These are phyloP conservation scores for Ondatra zibethicus DNA, from an alignment of 2,113 vertebrate genomes.

Conservation along the genomic window DNA sequence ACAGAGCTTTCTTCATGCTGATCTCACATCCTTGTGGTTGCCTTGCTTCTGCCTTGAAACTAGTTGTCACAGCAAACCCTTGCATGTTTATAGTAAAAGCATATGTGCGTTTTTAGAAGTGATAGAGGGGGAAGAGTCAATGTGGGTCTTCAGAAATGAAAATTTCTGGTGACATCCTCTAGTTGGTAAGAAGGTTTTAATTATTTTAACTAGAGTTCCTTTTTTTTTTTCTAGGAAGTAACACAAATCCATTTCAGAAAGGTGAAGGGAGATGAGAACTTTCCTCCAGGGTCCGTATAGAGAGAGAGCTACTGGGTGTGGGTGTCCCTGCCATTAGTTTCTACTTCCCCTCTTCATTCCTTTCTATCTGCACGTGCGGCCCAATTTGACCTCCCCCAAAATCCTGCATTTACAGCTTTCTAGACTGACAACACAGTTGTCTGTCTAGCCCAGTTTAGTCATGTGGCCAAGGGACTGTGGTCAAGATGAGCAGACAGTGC, in stretches of 20 bases:
- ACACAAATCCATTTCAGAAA: constrained; percentile 39
- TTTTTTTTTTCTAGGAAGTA: constrained; percentile 18
- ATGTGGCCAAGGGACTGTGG: not conserved
- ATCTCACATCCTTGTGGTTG: not conserved
- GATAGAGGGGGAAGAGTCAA: constrained; percentile 6
- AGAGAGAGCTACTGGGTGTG: not conserved
- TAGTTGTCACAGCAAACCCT: not conserved
- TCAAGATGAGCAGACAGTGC: not conserved
- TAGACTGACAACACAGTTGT: not conserved
- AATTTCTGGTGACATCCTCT: not conserved
- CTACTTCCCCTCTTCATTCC: not conserved
- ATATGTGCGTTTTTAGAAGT: constrained; percentile 50
- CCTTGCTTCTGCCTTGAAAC: constrained; percentile 46
- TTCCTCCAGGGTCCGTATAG: not conserved
- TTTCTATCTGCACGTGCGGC: not conserved
- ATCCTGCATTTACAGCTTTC: not conserved
- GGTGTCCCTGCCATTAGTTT: not conserved
- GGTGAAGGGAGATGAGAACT: not conserved
- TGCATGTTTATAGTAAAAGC: constrained; percentile 15
- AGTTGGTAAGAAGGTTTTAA: not conserved
- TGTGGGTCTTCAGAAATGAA: constrained; percentile 18
- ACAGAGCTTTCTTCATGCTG: constrained; percentile 16
- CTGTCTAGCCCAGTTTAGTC: not conserved
- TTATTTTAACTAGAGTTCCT: constrained; percentile 6
- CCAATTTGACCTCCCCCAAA: not conserved